Percentiles rank a stretch among this genome's conserved stretches.
Evolutionary conservation across 1,140 invertebrate genomes (phyloP).

Genomic region (Hirudo medicinalis): DNA sequence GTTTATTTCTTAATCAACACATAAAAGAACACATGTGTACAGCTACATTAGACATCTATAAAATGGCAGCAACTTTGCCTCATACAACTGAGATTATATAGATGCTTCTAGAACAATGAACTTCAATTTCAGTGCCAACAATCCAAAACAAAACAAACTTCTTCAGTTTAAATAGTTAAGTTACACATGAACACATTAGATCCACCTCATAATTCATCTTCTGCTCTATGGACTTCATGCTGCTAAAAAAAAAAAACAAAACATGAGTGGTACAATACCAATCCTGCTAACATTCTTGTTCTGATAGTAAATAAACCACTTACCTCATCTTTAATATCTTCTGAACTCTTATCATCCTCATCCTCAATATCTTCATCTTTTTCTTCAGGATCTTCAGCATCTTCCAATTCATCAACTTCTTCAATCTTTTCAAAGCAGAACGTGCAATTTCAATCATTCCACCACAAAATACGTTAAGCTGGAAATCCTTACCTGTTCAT

Average conservation of each 20-base stretch:
- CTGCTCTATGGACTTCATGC: background rate
- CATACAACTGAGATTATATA: too few relatives aligned
- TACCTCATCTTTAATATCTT: constrained; percentile 21
- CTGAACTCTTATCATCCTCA: constrained; percentile 23
- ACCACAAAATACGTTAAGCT: background rate
- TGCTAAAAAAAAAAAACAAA: background rate
- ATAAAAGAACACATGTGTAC: too few relatives aligned
- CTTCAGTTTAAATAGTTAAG: background rate
- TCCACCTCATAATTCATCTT: background rate
- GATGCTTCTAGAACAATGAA: too few relatives aligned
- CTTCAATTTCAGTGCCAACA: background rate
- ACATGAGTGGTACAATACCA: background rate
- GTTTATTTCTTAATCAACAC: too few relatives aligned
- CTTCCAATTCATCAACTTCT: constrained; percentile 13
- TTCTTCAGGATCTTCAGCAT: constrained; percentile 31
- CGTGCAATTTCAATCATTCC: background rate
- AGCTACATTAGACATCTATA: too few relatives aligned
- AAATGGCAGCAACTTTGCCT: too few relatives aligned
- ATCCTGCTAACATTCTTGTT: too few relatives aligned
- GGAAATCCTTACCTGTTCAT: constrained; percentile 48
- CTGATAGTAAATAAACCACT: too few relatives aligned
- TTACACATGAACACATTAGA: constrained; percentile 5
- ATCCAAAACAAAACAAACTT: background rate
- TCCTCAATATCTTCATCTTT: constrained; percentile 26
- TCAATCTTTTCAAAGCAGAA: background rate